These are phyloP conservation scores for Brachionus asplanchnoidis DNA, from an alignment of 1,140 invertebrate genomes.

Conservation along the genomic window DNA sequence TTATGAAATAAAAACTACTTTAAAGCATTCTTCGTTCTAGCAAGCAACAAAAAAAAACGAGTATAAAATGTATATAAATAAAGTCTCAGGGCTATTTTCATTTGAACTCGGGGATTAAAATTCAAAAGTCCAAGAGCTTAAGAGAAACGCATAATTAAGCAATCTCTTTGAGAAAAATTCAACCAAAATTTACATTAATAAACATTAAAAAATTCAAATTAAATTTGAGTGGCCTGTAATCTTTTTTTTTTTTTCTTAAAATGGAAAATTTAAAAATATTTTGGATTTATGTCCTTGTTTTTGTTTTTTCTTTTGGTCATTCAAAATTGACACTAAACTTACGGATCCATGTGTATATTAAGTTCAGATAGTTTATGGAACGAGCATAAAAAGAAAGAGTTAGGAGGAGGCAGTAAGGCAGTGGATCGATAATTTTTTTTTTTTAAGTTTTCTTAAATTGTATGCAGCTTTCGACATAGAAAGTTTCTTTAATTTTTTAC, in stretches of 20 bases:
- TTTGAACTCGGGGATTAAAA: slow-evolving; percentile 6
- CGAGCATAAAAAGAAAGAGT: neutral
- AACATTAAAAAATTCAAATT: slow-evolving; percentile 12
- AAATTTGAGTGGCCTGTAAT: slow-evolving; percentile 36
- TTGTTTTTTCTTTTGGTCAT: slow-evolving; percentile 21
- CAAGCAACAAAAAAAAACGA: neutral
- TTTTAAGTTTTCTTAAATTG: neutral
- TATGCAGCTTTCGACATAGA: slow-evolving; percentile 11
- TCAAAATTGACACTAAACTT: slow-evolving; percentile 27
- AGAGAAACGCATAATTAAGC: slow-evolving; percentile 14
- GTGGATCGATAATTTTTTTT: slow-evolving; percentile 23
- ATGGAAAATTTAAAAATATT: neutral
- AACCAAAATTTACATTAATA: neutral
- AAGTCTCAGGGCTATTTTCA: slow-evolving; percentile 18
- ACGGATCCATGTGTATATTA: slow-evolving; percentile 11
- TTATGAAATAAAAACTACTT: neutral
- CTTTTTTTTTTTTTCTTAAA: slow-evolving; percentile 1
- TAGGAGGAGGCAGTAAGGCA: neutral
- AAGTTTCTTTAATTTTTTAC: neutral
- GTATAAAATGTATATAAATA: slow-evolving; percentile 20
- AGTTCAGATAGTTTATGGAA: neutral
- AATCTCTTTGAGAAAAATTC: neutral
- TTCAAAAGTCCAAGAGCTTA: neutral
- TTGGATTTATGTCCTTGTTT: slow-evolving; percentile 28
- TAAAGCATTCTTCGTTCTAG: neutral